Evolutionary conservation across 2,888 invertebrate species (phyloP).

Genomic region (Coleophora flavipennella): DNA sequence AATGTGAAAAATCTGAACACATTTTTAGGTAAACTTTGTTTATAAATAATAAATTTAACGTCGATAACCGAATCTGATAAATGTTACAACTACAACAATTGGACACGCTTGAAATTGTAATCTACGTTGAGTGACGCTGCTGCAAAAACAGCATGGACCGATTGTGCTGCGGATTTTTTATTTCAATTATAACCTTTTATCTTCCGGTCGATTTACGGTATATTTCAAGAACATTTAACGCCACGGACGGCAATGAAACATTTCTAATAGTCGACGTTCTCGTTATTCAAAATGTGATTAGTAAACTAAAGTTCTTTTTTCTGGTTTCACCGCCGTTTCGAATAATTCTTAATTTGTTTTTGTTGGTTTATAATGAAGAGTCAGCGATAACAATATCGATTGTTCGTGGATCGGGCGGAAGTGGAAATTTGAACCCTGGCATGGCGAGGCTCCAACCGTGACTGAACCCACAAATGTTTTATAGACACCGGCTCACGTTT

Average conservation of each 20-base stretch:
- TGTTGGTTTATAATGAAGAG: constrained; percentile 54
- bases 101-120: constrained; percentile 55
- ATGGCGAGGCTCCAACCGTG: constrained; percentile 54
- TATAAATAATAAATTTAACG: constrained; percentile 19
- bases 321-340: constrained; percentile 29
- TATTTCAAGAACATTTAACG: constrained; percentile 29
- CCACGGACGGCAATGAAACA: constrained; percentile 23
- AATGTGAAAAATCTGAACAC: too few species aligned
- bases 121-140: constrained; percentile 54
- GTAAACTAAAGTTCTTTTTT: constrained; percentile 23
- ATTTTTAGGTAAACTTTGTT: too few species aligned
- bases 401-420: constrained; percentile 59
- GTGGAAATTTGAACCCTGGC: constrained; percentile 61
- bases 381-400: constrained; percentile 60
- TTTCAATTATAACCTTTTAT: constrained; percentile 61
- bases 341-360: constrained; percentile 43
- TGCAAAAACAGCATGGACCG: constrained; percentile 41
- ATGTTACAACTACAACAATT: constrained; percentile 52
- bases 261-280: constrained; percentile 24
- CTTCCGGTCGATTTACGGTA: constrained; percentile 52
- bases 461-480: constrained; percentile 57
- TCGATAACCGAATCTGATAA: constrained; percentile 48
- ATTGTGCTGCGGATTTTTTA: constrained; percentile 49
- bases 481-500: constrained; percentile 41
- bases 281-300: constrained; percentile 14